Conservation (phyloP, 1,140 invertebrate genomes). For the Heliconius congener region DNA sequence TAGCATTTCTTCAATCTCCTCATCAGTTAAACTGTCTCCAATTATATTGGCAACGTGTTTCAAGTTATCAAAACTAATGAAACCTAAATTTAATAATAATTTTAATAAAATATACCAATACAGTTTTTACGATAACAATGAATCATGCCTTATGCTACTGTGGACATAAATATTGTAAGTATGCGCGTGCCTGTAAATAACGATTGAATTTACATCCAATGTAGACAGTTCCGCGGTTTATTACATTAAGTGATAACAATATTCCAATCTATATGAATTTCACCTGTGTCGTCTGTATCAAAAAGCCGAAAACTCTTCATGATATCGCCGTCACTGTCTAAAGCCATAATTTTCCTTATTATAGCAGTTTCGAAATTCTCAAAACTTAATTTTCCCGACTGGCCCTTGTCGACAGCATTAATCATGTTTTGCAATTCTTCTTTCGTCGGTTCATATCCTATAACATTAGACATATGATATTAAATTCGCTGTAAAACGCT, state of each 20-base stretch:
- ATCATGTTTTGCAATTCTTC: conserved; percentile 72
- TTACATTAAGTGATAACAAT: too few relatives aligned
- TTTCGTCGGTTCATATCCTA: conserved; percentile 73
- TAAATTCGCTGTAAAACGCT: neutral
- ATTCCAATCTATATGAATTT: neutral
- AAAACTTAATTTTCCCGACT: conserved; percentile 69
- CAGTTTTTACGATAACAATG: too few relatives aligned
- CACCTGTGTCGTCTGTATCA: conserved; percentile 59
- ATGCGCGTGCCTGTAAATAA: too few relatives aligned
- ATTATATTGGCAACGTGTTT: conserved; percentile 65
- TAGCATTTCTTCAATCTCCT: conserved; percentile 79
- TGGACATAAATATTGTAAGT: too few relatives aligned
- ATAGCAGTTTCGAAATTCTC: conserved; percentile 74
- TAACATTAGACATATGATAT: neutral
- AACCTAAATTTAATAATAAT: conserved; percentile 46
- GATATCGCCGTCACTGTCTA: conserved; percentile 67
- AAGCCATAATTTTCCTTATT: conserved; percentile 71
- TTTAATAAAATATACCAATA: neutral
- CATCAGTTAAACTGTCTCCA: conserved; percentile 64
- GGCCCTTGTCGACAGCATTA: conserved; percentile 63
- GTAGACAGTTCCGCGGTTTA: too few relatives aligned
- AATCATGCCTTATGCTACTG: too few relatives aligned
- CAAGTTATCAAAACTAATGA: conserved; percentile 70
- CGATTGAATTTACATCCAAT: too few relatives aligned
- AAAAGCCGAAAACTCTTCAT: conserved; percentile 75